Evolutionary conservation across 2,888 invertebrate species (phyloP).

Genomic region (Rapana venosa): DNA sequence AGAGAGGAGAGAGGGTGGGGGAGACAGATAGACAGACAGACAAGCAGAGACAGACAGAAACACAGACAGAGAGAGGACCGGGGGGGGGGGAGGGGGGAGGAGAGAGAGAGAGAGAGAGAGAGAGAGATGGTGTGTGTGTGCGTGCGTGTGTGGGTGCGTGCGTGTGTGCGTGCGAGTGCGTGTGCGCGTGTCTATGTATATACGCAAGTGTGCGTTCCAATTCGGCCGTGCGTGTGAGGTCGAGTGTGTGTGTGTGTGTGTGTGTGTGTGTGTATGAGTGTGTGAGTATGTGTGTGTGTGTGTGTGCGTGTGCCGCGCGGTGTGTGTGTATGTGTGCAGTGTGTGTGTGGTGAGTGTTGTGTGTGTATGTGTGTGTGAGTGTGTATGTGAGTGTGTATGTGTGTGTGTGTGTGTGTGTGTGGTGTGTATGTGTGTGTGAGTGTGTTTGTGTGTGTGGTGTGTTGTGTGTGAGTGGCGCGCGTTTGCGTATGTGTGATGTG

Average conservation of each 20-base stretch:
- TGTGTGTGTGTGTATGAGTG: neutral
- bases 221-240: neutral
- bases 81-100: too few species aligned
- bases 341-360: neutral
- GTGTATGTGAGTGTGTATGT: too few species aligned
- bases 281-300: conserved; percentile 1
- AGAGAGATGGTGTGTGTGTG: neutral
- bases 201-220: neutral
- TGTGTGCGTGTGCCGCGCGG: neutral
- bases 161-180: neutral
- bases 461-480: too few species aligned
- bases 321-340: neutral
- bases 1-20: too few species aligned
- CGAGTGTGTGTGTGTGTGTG: neutral
- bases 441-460: too few species aligned
- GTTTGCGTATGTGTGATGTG: too few species aligned
- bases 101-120: neutral
- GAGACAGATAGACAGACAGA: too few species aligned
- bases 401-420: too few species aligned
- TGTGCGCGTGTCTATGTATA: neutral
- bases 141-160: neutral
- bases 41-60: too few species aligned
- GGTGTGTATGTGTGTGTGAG: too few species aligned
- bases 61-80: too few species aligned
- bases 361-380: too few species aligned